A percentile compares a stretch with the other conserved stretches of the same genome.
Conservation (phyloP, 2,113 vertebrate species). For the Hirundichthys speculiger region DNA sequence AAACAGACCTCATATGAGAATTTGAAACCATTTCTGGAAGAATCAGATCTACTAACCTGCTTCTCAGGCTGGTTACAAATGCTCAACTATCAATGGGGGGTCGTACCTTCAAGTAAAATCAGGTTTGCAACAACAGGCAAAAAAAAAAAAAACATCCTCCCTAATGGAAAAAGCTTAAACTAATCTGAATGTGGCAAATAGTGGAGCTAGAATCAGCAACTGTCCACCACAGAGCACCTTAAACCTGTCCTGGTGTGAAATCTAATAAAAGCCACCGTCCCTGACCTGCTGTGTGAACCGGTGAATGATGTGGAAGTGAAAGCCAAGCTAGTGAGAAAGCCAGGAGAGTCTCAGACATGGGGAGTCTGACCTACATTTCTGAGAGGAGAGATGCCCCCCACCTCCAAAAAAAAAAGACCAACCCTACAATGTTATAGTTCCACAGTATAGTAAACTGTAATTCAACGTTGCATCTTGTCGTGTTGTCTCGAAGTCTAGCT, state of each 20-base stretch:
- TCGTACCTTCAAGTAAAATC: too few species aligned
- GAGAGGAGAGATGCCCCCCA: constrained; percentile 14
- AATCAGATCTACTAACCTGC: too few species aligned
- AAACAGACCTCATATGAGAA: too few species aligned
- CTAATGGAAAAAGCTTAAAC: constrained; percentile 30
- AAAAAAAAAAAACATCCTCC: background rate
- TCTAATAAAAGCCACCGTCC: constrained; percentile 23
- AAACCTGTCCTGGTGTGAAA: constrained; percentile 38
- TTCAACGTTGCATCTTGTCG: too few species aligned
- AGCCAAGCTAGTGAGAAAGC: constrained; percentile 8
- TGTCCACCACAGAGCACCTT: background rate
- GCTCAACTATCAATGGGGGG: too few species aligned
- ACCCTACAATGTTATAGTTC: background rate
- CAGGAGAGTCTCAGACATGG: constrained; percentile 26
- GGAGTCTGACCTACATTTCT: constrained; percentile 68
- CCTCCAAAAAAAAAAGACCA: background rate
- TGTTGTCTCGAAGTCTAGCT: background rate
- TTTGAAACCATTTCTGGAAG: too few species aligned
- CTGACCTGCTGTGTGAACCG: constrained; percentile 20
- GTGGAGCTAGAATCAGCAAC: background rate
- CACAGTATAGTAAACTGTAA: background rate
- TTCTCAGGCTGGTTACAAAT: too few species aligned
- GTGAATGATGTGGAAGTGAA: background rate
- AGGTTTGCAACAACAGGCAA: too few species aligned
- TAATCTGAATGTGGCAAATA: constrained; percentile 36